A percentile compares a stretch with the other conserved stretches of the same genome.
These are phyloP conservation scores for Spatulosminthurus flaviceps DNA, from an alignment of 2,888 invertebrate species.

Conservation along the genomic window DNA sequence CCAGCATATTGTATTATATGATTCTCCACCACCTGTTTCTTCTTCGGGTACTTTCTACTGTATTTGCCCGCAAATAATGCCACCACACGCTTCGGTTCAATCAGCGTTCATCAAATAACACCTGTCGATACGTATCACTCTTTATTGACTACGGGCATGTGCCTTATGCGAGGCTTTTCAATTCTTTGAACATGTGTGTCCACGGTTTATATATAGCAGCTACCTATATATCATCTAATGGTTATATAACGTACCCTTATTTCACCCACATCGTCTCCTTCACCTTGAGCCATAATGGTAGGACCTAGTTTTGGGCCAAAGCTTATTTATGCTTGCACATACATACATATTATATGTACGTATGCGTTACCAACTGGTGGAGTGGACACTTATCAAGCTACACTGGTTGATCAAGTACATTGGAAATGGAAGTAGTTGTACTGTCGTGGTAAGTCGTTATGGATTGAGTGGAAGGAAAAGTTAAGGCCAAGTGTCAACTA, in stretches of 20 bases:
- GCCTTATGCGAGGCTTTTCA: constrained; percentile 32
- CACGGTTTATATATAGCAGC: no score
- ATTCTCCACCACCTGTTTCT: constrained; percentile 39
- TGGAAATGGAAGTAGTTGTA: not conserved
- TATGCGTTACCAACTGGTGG: no score
- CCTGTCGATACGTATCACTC: constrained; percentile 39
- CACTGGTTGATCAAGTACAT: no score
- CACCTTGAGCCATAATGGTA: no score
- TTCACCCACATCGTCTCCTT: no score
- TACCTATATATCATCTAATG: no score
- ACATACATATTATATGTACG: no score
- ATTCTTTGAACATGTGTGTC: not conserved
- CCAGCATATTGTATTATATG: no score
- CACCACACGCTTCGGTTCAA: constrained; percentile 27
- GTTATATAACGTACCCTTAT: no score
- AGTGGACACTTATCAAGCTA: no score
- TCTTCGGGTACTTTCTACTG: constrained; percentile 22
- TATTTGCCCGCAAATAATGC: constrained; percentile 34
- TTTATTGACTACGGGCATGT: constrained; percentile 24
- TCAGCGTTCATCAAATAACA: constrained; percentile 33
- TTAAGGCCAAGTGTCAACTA: not conserved
- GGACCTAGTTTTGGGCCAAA: no score
- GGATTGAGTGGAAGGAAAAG: not conserved
- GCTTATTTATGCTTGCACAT: no score
- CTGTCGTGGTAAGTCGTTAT: not conserved